phyloP scores from a whole-genome alignment of 2,888 invertebrate species.

The Oasisia sp. region DNA sequence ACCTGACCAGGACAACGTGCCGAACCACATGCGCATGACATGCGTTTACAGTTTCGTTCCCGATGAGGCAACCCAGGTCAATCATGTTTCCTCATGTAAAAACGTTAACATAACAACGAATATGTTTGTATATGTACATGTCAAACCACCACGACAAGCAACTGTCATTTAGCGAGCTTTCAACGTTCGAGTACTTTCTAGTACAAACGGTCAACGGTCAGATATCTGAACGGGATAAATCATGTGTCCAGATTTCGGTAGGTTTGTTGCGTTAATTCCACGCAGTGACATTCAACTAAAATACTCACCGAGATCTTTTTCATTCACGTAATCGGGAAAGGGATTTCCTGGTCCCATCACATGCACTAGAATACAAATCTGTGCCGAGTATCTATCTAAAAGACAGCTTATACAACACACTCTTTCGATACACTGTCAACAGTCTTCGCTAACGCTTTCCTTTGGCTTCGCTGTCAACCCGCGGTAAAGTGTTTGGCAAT shows the following conservation, averaged over 20 bases:
- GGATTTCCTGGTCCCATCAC: conserved; percentile 12
- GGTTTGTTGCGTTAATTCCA: neutral
- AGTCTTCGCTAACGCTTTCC: neutral
- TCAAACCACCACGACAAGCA: neutral
- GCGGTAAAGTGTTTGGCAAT: neutral
- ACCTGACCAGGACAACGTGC: neutral
- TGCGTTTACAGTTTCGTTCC: neutral
- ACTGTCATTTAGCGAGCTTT: neutral
- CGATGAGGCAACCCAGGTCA: no score
- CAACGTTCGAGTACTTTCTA: conserved; percentile 1
- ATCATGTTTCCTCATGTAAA: no score
- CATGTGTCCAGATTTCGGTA: neutral
- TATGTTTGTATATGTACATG: no score
- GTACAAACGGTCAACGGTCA: neutral
- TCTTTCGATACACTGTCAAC: neutral
- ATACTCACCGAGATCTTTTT: neutral
- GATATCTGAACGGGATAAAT: neutral
- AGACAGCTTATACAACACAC: neutral
- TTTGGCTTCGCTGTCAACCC: neutral
- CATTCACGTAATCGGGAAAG: conserved; percentile 3
- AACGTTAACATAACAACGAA: neutral
- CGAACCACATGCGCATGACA: neutral
- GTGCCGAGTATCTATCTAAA: neutral
- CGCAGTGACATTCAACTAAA: neutral
- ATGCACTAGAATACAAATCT: neutral